Conservation (phyloP, 2,113 vertebrate genomes). For the Trematomus loennbergii region DNA sequence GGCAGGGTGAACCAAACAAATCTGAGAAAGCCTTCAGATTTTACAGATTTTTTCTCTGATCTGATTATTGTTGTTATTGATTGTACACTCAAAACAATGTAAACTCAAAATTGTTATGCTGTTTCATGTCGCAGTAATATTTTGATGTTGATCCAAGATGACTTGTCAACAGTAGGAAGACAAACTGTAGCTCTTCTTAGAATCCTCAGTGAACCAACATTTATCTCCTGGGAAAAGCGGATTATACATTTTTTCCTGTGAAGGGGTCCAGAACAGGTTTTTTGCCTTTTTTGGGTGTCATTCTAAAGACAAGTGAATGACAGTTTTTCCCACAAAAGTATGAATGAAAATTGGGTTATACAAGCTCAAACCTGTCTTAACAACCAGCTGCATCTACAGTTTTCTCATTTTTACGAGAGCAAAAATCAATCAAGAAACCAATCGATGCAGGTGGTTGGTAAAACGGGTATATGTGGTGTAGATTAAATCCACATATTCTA, state of each 20-base stretch:
- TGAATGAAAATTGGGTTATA: neutral
- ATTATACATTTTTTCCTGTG: neutral
- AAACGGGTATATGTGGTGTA: too few species aligned
- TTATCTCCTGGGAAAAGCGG: constrained; percentile 40
- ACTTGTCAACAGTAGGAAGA: constrained; percentile 29
- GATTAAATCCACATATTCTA: neutral
- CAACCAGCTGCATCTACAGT: neutral
- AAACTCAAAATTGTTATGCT: neutral
- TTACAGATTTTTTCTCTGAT: neutral
- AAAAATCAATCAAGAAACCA: too few species aligned
- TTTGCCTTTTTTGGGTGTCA: neutral
- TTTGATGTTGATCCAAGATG: constrained; percentile 44
- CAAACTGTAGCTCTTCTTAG: constrained; percentile 48
- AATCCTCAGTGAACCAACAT: constrained; percentile 1
- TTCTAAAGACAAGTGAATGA: neutral
- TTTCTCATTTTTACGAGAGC: too few species aligned
- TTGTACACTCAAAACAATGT: neutral
- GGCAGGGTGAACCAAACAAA: constrained; percentile 15
- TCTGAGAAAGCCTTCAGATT: constrained; percentile 1
- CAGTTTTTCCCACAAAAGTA: neutral
- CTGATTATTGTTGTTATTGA: neutral
- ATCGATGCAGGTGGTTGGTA: too few species aligned
- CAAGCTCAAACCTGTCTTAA: neutral
- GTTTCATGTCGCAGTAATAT: constrained; percentile 18
- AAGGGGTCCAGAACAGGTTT: neutral